These are phyloP conservation scores for Perca flavescens DNA, from an alignment of 2,113 vertebrate genomes.

Conservation along the genomic window DNA sequence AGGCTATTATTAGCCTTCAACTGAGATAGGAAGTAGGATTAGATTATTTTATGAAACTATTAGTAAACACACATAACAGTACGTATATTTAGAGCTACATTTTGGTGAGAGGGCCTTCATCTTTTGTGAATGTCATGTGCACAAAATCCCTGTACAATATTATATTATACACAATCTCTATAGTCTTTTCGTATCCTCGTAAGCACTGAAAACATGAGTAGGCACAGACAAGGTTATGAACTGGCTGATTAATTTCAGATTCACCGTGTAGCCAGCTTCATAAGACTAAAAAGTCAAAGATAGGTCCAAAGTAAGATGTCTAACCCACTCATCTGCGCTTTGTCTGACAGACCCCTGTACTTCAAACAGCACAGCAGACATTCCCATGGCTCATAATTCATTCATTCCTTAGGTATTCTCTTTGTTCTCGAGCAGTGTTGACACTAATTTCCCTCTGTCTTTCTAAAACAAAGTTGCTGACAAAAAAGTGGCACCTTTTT, in stretches of 20 bases:
- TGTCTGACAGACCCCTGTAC: slow-evolving; percentile 44
- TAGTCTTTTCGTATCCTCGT: neutral
- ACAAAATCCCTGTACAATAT: neutral
- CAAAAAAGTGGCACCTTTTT: slow-evolving; percentile 51
- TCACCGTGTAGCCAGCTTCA: neutral
- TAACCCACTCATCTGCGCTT: slow-evolving; percentile 22
- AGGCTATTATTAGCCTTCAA: neutral
- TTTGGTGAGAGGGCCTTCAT: neutral
- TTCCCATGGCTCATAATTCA: slow-evolving; percentile 57
- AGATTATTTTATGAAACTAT: neutral
- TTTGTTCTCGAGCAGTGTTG: slow-evolving; percentile 65
- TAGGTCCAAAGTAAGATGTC: slow-evolving; percentile 33
- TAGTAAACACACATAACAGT: neutral
- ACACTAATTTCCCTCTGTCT: slow-evolving; percentile 48
- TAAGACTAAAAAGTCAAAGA: slow-evolving; percentile 23
- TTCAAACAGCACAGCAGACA: slow-evolving; percentile 56
- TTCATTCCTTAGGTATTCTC: slow-evolving; percentile 68
- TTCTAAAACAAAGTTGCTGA: slow-evolving; percentile 51
- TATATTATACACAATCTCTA: neutral
- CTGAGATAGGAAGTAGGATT: neutral
- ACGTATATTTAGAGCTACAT: neutral
- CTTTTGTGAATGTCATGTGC: neutral
- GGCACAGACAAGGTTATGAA: neutral
- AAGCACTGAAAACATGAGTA: neutral
- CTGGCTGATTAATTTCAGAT: neutral